Evolutionary conservation across 1,140 invertebrate genomes (phyloP).

Genomic region (Chlorops oryzae): DNA sequence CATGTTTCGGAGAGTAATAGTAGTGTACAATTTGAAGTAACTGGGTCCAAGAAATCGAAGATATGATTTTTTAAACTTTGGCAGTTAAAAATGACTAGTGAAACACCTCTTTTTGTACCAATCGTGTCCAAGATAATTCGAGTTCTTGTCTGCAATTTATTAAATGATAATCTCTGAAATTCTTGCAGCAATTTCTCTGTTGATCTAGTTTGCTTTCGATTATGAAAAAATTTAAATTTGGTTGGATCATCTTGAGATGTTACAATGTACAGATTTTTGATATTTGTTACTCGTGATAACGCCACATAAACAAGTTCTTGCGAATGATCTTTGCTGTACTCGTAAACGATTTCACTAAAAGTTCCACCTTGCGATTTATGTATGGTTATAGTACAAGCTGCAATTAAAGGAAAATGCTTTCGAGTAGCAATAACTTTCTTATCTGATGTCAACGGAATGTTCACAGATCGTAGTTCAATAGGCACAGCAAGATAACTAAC

Average conservation of each 20-base stretch:
- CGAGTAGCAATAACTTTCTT: not conserved
- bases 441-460: not conserved
- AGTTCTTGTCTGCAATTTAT: no score
- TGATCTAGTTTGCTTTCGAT: not conserved
- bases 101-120: not conserved
- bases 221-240: not conserved
- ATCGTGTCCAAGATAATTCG: no score
- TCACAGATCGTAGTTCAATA: not conserved
- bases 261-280: constrained; percentile 6
- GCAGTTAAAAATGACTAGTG: not conserved
- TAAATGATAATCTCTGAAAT: not conserved
- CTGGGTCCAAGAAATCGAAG: not conserved
- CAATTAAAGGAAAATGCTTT: not conserved
- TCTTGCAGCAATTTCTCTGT: not conserved
- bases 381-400: not conserved
- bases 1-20: not conserved
- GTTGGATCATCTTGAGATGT: not conserved
- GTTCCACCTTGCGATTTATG: constrained; percentile 3
- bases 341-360: constrained; percentile 9
- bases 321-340: constrained; percentile 11
- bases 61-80: not conserved
- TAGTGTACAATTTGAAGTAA: not conserved
- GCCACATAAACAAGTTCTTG: constrained; percentile 15
- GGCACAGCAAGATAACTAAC: not conserved
- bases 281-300: constrained; percentile 8